phyloP scores from a whole-genome alignment of 2,113 vertebrate species.

The Mobula hypostoma region DNA sequence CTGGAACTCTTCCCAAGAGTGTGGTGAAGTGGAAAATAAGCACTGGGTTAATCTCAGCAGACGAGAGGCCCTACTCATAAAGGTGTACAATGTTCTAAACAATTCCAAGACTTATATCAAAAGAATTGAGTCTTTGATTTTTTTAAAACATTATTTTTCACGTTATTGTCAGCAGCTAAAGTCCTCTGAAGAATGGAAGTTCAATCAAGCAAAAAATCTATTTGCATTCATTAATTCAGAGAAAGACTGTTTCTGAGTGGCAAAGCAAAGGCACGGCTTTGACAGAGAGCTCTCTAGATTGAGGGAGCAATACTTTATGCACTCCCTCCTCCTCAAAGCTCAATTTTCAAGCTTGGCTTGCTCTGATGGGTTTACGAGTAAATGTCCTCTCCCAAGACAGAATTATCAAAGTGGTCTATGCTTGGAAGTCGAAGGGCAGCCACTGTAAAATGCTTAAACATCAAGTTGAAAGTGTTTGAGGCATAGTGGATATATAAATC shows the following conservation, averaged over 20 bases:
- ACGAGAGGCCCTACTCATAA: neutral
- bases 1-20: neutral
- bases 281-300: neutral
- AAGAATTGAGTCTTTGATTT: neutral
- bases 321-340: neutral
- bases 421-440: neutral
- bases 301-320: slow-evolving; percentile 8
- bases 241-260: neutral
- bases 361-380: neutral
- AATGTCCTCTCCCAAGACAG: neutral
- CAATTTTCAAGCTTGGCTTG: neutral
- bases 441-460: neutral
- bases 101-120: neutral
- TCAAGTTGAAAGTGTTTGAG: neutral
- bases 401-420: neutral
- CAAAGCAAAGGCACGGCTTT: neutral
- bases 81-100: neutral
- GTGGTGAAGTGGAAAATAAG: neutral
- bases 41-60: neutral
- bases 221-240: neutral
- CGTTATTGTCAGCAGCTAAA: neutral
- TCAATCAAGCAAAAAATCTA: neutral
- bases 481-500: neutral
- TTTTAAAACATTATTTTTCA: neutral
- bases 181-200: neutral